These are phyloP conservation scores for Pollenia amentaria DNA, from an alignment of 2,888 invertebrate species.

Conservation along the genomic window DNA sequence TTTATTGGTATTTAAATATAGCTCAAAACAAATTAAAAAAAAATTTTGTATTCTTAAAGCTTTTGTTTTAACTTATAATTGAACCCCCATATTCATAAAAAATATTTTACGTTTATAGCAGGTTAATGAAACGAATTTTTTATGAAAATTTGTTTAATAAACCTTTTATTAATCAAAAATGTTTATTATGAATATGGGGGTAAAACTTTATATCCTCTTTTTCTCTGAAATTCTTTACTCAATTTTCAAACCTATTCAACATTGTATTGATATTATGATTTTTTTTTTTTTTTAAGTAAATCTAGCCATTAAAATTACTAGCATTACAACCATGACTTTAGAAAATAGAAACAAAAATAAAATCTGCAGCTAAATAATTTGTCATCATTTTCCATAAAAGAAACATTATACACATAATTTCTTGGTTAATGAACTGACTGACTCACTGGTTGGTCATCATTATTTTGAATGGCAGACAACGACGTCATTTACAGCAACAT, in stretches of 20 bases:
- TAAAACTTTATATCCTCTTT: too few relatives aligned
- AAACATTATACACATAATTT: slow-evolving; percentile 31
- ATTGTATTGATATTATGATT: neutral
- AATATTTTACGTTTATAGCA: too few relatives aligned
- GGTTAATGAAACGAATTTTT: too few relatives aligned
- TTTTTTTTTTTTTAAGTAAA: neutral
- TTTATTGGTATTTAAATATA: too few relatives aligned
- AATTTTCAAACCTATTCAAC: neutral
- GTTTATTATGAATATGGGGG: too few relatives aligned
- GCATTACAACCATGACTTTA: slow-evolving; percentile 40
- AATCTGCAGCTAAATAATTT: neutral
- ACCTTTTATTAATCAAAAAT: too few relatives aligned
- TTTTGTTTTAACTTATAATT: too few relatives aligned
- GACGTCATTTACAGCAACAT: slow-evolving; percentile 3
- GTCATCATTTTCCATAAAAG: neutral
- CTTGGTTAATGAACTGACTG: neutral
- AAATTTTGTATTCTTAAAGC: too few relatives aligned
- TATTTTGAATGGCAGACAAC: neutral
- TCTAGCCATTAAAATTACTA: neutral
- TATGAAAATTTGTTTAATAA: too few relatives aligned
- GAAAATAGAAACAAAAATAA: slow-evolving; percentile 3
- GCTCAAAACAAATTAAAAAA: too few relatives aligned
- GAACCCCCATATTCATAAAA: too few relatives aligned
- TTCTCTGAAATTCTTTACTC: neutral
- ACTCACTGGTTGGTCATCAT: slow-evolving; percentile 24